phyloP scores from a whole-genome alignment of 2,888 invertebrate species.

The Hypomecis punctinalis region DNA sequence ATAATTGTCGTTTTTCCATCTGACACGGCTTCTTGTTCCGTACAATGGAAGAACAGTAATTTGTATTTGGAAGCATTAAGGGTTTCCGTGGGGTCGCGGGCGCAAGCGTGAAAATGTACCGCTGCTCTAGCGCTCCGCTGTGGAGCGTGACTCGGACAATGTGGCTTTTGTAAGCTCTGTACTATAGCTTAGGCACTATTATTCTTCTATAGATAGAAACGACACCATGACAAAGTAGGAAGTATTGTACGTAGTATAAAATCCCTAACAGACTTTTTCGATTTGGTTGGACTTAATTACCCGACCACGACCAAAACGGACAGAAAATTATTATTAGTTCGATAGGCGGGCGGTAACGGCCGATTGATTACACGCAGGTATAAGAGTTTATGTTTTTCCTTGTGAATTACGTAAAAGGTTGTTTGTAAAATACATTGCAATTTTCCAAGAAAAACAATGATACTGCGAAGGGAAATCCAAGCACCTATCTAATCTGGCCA shows the following conservation, averaged over 20 bases:
- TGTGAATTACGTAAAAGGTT: no score
- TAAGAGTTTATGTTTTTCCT: no score
- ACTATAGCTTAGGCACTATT: slow-evolving; percentile 3
- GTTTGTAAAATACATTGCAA: slow-evolving; percentile 7
- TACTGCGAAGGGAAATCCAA: slow-evolving; percentile 8
- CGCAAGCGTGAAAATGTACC: slow-evolving; percentile 60
- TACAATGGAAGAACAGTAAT: slow-evolving; percentile 65
- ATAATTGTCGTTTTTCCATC: slow-evolving; percentile 46
- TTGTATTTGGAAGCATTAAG: slow-evolving; percentile 49
- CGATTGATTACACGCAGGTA: neutral
- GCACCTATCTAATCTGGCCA: no score
- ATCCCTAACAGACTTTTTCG: no score
- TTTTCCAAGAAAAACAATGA: slow-evolving; percentile 15
- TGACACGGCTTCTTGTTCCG: slow-evolving; percentile 64
- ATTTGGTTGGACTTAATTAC: neutral
- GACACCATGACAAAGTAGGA: neutral
- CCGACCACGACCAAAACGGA: neutral
- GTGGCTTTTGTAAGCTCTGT: slow-evolving; percentile 25
- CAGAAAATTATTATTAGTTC: neutral
- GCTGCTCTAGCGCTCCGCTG: slow-evolving; percentile 48
- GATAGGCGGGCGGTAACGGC: no score
- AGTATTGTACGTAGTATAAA: neutral
- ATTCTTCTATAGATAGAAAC: neutral
- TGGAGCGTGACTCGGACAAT: slow-evolving; percentile 43
- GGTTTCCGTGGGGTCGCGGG: slow-evolving; percentile 51